Conservation (phyloP, 2,888 invertebrate species). For the Cephus runcator region DNA sequence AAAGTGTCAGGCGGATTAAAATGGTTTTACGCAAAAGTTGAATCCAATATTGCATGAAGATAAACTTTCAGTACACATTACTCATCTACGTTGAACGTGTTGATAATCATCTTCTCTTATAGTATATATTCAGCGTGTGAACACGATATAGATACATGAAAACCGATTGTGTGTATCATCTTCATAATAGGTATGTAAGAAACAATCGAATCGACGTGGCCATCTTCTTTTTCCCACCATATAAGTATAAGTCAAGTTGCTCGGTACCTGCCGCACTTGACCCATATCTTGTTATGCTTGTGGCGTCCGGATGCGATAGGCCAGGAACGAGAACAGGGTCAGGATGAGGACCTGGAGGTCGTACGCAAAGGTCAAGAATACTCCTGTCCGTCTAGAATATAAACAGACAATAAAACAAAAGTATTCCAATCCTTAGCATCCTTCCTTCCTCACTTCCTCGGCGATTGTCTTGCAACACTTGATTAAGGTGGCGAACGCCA, state of each 20-base stretch:
- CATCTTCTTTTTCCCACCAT: constrained; percentile 28
- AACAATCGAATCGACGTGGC: constrained; percentile 33
- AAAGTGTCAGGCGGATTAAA: constrained; percentile 43
- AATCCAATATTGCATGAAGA: constrained; percentile 39
- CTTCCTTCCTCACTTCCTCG: neutral
- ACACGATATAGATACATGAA: neutral
- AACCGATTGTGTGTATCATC: neutral
- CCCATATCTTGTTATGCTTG: constrained; percentile 63
- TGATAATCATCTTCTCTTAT: neutral
- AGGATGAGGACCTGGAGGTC: neutral
- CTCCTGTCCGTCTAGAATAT: neutral
- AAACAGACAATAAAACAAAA: neutral
- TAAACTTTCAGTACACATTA: neutral
- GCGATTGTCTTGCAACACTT: neutral
- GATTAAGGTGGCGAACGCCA: neutral
- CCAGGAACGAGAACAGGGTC: constrained; percentile 2
- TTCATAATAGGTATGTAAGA: constrained; percentile 5
- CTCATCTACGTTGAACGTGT: neutral
- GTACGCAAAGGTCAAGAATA: neutral
- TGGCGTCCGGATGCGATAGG: constrained; percentile 58
- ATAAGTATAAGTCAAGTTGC: constrained; percentile 44
- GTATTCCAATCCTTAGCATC: neutral
- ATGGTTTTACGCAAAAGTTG: constrained; percentile 57
- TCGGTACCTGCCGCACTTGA: constrained; percentile 63
- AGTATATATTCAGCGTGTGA: neutral